Conservation (phyloP, 2,113 vertebrate genomes). For the Notothenia coriiceps region DNA sequence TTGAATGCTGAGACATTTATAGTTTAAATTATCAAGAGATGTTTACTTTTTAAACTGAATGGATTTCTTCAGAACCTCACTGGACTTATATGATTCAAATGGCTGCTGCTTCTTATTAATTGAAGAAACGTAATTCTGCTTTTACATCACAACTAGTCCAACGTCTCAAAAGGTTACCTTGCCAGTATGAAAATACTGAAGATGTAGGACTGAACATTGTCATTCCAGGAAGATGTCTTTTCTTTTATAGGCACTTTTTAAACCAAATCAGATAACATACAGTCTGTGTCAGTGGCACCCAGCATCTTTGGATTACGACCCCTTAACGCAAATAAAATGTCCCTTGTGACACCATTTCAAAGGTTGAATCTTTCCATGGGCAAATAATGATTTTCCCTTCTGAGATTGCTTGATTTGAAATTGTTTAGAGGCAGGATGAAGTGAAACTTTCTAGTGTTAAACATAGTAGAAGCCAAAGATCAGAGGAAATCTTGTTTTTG, state of each 20-base stretch:
- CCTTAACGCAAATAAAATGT: neutral
- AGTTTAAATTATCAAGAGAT: constrained; percentile 36
- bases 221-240: neutral
- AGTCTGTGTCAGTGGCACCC: neutral
- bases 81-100: neutral
- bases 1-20: constrained; percentile 22
- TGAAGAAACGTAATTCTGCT: constrained; percentile 7
- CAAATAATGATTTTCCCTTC: neutral
- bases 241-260: neutral
- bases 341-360: neutral
- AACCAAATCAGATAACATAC: neutral
- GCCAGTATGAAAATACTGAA: neutral
- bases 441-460: neutral
- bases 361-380: neutral
- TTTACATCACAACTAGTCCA: constrained; percentile 17
- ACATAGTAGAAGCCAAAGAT: neutral
- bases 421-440: neutral
- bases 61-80: neutral
- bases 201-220: neutral
- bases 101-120: constrained; percentile 10
- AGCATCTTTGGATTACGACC: neutral
- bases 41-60: constrained; percentile 23
- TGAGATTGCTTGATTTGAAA: neutral
- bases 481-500: neutral
- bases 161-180: constrained; percentile 1